Percentiles rank a stretch among this genome's conserved stretches.
These are phyloP conservation scores for Paramuricea clavata DNA, from an alignment of 92 coral and sea anemone genomes.

Conservation along the genomic window DNA sequence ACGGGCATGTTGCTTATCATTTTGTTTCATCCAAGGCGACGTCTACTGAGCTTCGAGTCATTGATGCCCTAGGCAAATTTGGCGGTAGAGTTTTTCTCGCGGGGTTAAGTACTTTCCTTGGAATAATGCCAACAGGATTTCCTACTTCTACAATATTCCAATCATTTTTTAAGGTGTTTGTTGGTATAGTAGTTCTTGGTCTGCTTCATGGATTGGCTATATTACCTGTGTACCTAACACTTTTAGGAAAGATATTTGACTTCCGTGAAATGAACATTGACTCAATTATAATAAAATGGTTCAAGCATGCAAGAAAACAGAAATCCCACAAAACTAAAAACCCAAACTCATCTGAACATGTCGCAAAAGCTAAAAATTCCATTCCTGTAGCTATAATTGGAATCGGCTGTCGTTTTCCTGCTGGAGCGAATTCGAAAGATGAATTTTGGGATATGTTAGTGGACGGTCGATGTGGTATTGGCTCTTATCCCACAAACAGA, in stretches of 20 bases:
- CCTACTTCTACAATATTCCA: conserved; percentile 45
- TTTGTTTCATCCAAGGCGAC: conserved; percentile 50
- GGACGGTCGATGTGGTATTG: conserved; percentile 59
- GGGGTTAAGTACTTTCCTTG: conserved; percentile 59
- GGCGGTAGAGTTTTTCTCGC: conserved; percentile 76
- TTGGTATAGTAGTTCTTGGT: conserved; percentile 49
- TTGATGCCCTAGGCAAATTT: conserved; percentile 64
- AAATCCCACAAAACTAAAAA: not conserved
- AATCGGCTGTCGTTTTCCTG: conserved; percentile 67
- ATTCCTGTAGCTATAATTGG: conserved; percentile 57
- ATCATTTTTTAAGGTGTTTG: conserved; percentile 55
- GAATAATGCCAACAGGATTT: conserved; percentile 64
- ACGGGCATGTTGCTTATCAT: conserved; percentile 60
- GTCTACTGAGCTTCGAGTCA: conserved; percentile 67
- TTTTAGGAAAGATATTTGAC: conserved; percentile 51
- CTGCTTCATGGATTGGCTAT: conserved; percentile 48
- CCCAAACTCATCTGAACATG: not conserved
- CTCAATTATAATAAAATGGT: conserved; percentile 2
- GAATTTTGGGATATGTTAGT: conserved; percentile 69
- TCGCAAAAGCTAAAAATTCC: not conserved
- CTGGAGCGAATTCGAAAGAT: conserved; percentile 57
- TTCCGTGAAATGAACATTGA: conserved; percentile 4
- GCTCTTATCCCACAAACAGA: conserved; percentile 54
- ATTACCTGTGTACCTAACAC: conserved; percentile 46
- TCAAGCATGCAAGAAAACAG: not conserved